These are phyloP conservation scores for Clostera curtula DNA, from an alignment of 2,888 invertebrate species.

Conservation along the genomic window DNA sequence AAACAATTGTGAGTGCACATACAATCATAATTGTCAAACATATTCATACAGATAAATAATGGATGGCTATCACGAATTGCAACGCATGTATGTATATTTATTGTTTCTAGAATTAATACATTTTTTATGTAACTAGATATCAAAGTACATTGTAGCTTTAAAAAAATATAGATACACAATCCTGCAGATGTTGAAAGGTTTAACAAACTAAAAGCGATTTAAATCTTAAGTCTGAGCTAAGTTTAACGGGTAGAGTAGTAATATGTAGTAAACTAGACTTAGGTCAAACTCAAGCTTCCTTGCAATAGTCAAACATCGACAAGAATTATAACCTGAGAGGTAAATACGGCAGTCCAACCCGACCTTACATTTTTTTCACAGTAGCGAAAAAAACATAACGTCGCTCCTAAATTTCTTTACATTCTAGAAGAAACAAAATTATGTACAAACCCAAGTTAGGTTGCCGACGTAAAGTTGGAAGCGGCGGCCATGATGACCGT, in stretches of 20 bases:
- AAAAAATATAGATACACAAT: too few species aligned
- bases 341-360: slow-evolving; percentile 21
- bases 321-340: slow-evolving; percentile 22
- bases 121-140: too few species aligned
- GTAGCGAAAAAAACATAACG: slow-evolving; percentile 32
- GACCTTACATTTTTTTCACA: slow-evolving; percentile 24
- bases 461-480: slow-evolving; percentile 98
- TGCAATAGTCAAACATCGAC: too few species aligned
- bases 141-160: too few species aligned
- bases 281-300: too few species aligned
- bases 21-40: background rate
- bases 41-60: background rate
- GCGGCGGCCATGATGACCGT: slow-evolving; percentile 85
- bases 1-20: background rate
- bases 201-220: too few species aligned
- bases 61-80: background rate
- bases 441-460: slow-evolving; percentile 93
- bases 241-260: too few species aligned
- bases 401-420: slow-evolving; percentile 54
- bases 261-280: too few species aligned
- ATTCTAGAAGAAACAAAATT: slow-evolving; percentile 52
- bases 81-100: too few species aligned
- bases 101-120: too few species aligned
- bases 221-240: too few species aligned
- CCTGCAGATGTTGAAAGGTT: too few species aligned